Conservation (phyloP, 2,888 invertebrate genomes). For the Colletes collaris region DNA sequence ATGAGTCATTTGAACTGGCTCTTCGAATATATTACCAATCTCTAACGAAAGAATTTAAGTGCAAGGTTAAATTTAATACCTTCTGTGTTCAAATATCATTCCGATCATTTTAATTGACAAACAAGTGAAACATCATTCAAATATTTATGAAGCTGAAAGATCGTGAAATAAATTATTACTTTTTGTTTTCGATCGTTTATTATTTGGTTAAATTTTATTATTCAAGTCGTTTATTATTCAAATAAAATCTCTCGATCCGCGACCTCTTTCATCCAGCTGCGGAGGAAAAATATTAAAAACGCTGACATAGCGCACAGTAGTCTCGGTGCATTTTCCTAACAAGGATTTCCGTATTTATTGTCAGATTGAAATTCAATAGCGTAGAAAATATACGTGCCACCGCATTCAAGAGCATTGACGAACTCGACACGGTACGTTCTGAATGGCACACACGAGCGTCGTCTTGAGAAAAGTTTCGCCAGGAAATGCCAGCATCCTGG, state of each 20-base stretch:
- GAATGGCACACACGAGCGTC: conserved; percentile 6
- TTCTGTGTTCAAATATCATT: neutral
- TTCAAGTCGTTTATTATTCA: too few species aligned
- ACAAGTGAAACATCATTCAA: too few species aligned
- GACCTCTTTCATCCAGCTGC: too few species aligned
- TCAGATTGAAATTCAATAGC: conserved; percentile 1
- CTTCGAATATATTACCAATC: conserved; percentile 1
- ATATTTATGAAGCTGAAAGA: too few species aligned
- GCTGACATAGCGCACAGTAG: neutral
- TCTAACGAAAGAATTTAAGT: neutral
- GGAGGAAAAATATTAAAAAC: neutral
- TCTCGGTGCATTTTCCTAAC: neutral
- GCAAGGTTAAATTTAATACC: neutral
- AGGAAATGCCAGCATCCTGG: conserved; percentile 60
- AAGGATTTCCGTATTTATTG: neutral
- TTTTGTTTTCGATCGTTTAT: too few species aligned
- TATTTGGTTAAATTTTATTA: too few species aligned
- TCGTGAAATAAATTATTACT: too few species aligned
- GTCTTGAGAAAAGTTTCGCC: conserved; percentile 51
- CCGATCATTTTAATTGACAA: too few species aligned
- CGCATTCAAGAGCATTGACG: neutral
- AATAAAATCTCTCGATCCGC: too few species aligned
- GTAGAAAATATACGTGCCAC: neutral
- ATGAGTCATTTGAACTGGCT: conserved; percentile 26
- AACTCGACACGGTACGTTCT: neutral